Base-by-base conservation (phyloP, 2,888 invertebrate species). In the Smittia aterrima region DNA sequence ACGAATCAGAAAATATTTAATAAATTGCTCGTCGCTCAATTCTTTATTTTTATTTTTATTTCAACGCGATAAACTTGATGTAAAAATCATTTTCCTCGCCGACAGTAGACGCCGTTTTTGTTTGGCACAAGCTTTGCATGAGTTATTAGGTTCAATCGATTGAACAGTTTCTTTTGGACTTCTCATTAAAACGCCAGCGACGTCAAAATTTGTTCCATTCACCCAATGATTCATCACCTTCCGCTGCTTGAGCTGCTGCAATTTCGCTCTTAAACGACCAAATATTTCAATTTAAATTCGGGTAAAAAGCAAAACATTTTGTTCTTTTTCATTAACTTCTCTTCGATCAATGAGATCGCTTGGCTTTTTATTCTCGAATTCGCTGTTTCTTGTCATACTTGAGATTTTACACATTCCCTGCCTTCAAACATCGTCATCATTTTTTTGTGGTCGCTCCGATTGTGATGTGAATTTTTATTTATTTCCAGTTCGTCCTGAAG, bases 111-210 rank as follows among this genome's bases (percentile, higher is more conserved):
- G 72, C 62, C 62, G 25, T 20, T 62, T 72, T 72, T 72, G 18
- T n/a, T 41, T 58, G 38, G 62, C 72, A 72, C 72, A 72, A 72
- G 62, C 18, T 72, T 72, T 72, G 72, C 72, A 72, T 72, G 72
- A 72, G 22, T 72, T 72, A 72, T 72, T 58, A 72, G 62, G 38
- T 38, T 32, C 25, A 18, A 72, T 62, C 20, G 22, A 54, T 72
- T 62, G 58, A n/a, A 11, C 32, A 47, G 13, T 22, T 58, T 13
- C 24, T 22, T 22, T 53, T 53, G 13, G 53, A 7, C 13, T 53
- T 18, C 70, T 71, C 70, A 71, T 71, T 54, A 71, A 54, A 32
- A 11, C 70, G 25, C 22, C 1, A 27, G 13, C 58, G 58, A 16
- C 20, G 58, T 58, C 58, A 22, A 58, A 22, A 58, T 47, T 58